Evolutionary conservation across 2,797 vertebrate species (phyloP).

Genomic region (Hirundo rustica): DNA sequence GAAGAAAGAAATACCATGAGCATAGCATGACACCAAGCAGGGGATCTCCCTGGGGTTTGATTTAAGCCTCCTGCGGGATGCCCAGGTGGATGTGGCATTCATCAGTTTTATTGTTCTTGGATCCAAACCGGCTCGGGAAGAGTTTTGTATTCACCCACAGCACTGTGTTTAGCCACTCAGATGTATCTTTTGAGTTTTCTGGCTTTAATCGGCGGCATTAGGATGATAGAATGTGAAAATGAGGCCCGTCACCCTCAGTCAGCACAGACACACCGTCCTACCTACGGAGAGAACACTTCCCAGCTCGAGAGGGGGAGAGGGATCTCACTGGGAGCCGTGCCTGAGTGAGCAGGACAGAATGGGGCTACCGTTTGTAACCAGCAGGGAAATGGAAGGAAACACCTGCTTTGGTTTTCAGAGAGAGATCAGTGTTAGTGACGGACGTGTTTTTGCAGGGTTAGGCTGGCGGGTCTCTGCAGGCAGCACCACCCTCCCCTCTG

Average conservation of each 20-base stretch:
- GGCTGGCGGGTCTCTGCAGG: constrained; percentile 38
- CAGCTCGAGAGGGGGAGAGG: background rate
- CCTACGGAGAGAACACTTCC: background rate
- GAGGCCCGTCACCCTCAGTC: background rate
- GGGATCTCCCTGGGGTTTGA: background rate
- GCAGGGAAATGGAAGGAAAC: constrained; percentile 3
- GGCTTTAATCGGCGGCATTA: background rate
- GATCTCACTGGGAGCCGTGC: background rate
- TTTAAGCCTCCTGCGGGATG: background rate
- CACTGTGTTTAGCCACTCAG: background rate
- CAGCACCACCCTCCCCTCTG: constrained; percentile 35
- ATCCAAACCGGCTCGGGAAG: accelerated
- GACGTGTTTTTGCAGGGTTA: background rate
- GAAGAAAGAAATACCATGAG: too few species aligned
- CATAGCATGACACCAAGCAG: too few species aligned
- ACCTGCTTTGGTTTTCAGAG: background rate
- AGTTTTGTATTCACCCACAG: background rate
- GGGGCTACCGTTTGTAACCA: background rate
- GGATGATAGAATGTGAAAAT: background rate
- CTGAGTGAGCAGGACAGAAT: constrained; percentile 43
- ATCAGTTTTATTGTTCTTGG: background rate
- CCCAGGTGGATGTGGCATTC: background rate
- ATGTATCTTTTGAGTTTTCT: background rate
- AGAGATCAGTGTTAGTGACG: background rate
- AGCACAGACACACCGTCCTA: background rate